Evolutionary conservation across 2,888 invertebrate species (phyloP), one percentile per base, ranked within the genome.

Genomic region (Himalopsyche tibetana): DNA sequence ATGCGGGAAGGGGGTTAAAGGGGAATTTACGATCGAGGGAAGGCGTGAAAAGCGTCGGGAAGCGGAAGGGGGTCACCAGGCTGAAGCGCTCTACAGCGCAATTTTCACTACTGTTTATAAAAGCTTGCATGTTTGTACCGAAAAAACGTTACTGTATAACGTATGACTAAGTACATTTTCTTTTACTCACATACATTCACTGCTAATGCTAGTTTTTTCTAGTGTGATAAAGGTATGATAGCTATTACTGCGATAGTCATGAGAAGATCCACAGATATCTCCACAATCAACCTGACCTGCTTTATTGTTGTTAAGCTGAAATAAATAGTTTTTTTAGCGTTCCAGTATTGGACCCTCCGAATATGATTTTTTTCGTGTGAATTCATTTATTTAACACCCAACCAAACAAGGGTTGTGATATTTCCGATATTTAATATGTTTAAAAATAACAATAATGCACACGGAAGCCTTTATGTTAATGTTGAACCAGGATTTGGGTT

Each of bases 1-100:
- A 74, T 74, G 15, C 38, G 38, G 74, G 74, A 74, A 74, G 74
- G 74, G 74, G 74, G 74, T 36, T 74, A 74, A 74, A 74, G 74
- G 74, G 36, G 74, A 74, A 74, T 74, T 74, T 74, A 74, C 74
- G 74, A 74, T 74, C 74, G 74, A 74, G 74, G 74, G 74, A 74
- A 74, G 74, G 74, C 74, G 74, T 74, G 74, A 74, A 74, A 74
- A 74, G 74, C 74, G 36, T 36, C 36, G 74, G 36, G 74, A 74
- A 28, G 36, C 28, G 74, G 74, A 74, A 74, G 74, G 36, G 69
- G 36, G 74, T 63, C 36, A 74, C 74, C 74, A 11, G 74, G 74
- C 36, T 36, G 74, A 74, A 74, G 74, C 74, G 38, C 74, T 74
- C 74, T 74, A 74, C 74, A 74, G 8, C 74, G 74, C 74, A 74